A percentile compares a stretch with the other conserved stretches of the same genome.
Conservation (phyloP, 2,888 invertebrate genomes). For the Acronicta psi region DNA sequence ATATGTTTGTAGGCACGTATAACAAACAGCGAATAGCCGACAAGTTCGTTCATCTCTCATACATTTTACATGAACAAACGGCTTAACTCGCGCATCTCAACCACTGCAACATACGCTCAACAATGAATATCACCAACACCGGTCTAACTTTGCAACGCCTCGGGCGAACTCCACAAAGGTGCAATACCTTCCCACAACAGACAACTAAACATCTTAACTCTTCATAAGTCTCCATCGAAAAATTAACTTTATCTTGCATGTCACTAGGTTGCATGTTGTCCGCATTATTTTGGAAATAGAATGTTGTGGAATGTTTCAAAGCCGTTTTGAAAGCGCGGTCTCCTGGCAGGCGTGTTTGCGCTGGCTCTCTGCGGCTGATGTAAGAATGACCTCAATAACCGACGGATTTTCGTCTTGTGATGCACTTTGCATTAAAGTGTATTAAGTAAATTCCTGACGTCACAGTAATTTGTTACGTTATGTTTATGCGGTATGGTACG, state of each 20-base stretch:
- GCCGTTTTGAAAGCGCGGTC: conserved; percentile 56
- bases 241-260: conserved; percentile 2
- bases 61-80: conserved; percentile 42
- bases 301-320: conserved; percentile 30
- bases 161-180: conserved; percentile 62
- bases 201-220: conserved; percentile 21
- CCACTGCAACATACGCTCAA: conserved; percentile 43
- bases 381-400: conserved; percentile 64
- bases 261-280: conserved; percentile 12
- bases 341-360: conserved; percentile 57
- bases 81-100: conserved; percentile 42
- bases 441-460: conserved; percentile 24
- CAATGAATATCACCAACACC: conserved; percentile 59
- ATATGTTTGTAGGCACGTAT: conserved; percentile 20
- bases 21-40: conserved; percentile 3
- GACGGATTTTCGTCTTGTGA: conserved; percentile 44
- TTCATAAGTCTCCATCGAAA: neutral
- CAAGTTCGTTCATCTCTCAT: conserved; percentile 39
- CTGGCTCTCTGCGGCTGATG: conserved; percentile 53
- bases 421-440: conserved; percentile 26
- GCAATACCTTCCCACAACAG: conserved; percentile 48
- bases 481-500: conserved; percentile 2
- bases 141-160: conserved; percentile 61
- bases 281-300: conserved; percentile 11
- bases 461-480: conserved; percentile 12